These are phyloP conservation scores for Calosoma granatense DNA, from an alignment of 1,140 invertebrate genomes.

Conservation along the genomic window DNA sequence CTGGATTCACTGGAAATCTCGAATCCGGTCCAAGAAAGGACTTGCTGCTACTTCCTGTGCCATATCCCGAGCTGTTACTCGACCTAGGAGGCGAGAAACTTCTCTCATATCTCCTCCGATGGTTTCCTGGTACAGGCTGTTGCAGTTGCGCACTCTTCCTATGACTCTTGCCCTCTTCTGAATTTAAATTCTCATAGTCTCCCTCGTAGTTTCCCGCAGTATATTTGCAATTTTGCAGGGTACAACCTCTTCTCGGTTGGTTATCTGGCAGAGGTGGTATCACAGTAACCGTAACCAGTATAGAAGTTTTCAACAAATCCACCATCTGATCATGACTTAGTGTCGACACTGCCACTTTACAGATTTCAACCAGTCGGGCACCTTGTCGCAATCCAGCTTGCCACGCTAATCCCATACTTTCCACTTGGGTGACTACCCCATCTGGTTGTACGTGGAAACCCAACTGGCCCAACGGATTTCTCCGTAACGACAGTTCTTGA, in stretches of 20 bases:
- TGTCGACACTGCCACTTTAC: slow-evolving; percentile 80
- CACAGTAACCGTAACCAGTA: slow-evolving; percentile 72
- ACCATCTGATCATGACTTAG: slow-evolving; percentile 90
- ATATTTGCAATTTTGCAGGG: slow-evolving; percentile 57
- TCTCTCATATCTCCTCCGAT: slow-evolving; percentile 56
- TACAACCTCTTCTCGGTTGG: slow-evolving; percentile 48
- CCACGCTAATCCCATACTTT: slow-evolving; percentile 76
- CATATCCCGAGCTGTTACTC: slow-evolving; percentile 68
- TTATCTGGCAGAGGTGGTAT: slow-evolving; percentile 52
- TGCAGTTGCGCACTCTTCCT: slow-evolving; percentile 34
- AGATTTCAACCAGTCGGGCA: slow-evolving; percentile 85
- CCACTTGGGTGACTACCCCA: slow-evolving; percentile 90
- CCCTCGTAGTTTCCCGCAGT: slow-evolving; percentile 50
- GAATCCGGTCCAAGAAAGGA: slow-evolving; percentile 48
- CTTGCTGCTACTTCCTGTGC: slow-evolving; percentile 66
- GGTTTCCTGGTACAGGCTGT: slow-evolving; percentile 45
- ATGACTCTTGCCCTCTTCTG: slow-evolving; percentile 27
- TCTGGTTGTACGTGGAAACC: slow-evolving; percentile 95
- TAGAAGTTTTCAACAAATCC: slow-evolving; percentile 83
- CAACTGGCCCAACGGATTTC: slow-evolving; percentile 76
- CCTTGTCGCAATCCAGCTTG: slow-evolving; percentile 83
- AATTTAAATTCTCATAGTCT: slow-evolving; percentile 60
- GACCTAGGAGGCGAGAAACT: slow-evolving; percentile 74
- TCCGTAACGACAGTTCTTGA: slow-evolving; percentile 57
- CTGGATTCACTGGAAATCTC: slow-evolving; percentile 38